Evolutionary conservation across 2,113 vertebrate species (phyloP), one percentile per base, ranked within the genome.

Genomic region (Platanista minor): DNA sequence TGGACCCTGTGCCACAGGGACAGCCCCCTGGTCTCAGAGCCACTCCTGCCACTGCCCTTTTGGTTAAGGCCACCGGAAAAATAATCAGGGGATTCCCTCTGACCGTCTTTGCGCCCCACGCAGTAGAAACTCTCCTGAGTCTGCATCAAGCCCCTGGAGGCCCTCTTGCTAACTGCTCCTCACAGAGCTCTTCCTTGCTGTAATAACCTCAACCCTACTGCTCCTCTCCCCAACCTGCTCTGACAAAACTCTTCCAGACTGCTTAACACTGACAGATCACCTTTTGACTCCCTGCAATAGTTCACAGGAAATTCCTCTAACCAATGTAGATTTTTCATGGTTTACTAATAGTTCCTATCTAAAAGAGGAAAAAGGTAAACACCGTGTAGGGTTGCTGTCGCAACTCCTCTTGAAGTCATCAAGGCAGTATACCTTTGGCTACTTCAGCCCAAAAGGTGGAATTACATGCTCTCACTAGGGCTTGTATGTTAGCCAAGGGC

Each of bases 121-220:
- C 46, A 7, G 46, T n/a, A 4, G 46, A 7, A 14, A 20, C 6
- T 49, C 46, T 33, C 31, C 18, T 0, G 5, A 52, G n/a, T n/a
- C 5, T 27, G 18, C 43, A 49, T 29, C 43, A 11, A 18, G n/a
- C 10, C 7, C 43, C 10, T 52, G 46, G 75, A n/a, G 27, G 8
- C 31, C 20, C 75, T 23, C 46, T 33, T 31, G 46, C 29, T 52
- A 31, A 21, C 18, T 33, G 17, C 18, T n/a, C 46, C 46, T n/a
- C 8, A 52, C 59, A 52, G 6, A 21, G 21, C 31, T 52, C 74
- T 21, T 3, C 23, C 31, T n/a, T 4, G 10, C 10, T n/a, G 18
- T 23, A 52, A 54, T n/a, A 52, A 52, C 31, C 11, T n/a, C 46
- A 13, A 3, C 10, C 46, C 31, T 13, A 11, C 31, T n/a, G 12